phyloP scores from a whole-genome alignment of 2,797 vertebrate genomes.

The Megaceryle alcyon region DNA sequence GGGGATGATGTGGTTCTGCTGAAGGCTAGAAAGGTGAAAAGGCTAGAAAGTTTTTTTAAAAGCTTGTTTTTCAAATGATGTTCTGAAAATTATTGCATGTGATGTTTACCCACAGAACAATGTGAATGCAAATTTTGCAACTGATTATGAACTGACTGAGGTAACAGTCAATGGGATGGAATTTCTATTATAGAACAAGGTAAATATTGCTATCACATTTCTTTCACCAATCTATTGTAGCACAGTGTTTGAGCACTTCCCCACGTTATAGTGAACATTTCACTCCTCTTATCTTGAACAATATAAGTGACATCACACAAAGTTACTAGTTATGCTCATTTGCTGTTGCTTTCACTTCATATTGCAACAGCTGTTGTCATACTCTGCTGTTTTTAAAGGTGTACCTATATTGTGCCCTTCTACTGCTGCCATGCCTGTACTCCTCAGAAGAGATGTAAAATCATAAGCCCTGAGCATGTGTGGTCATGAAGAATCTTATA shows the following conservation, averaged over 20 bases:
- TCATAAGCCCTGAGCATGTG: background rate
- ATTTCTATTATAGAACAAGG: background rate
- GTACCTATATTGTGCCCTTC: background rate
- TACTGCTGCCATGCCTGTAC: background rate
- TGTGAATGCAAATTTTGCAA: background rate
- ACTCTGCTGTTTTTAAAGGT: background rate
- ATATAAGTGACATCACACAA: background rate
- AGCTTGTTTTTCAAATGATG: background rate
- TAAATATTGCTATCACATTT: background rate
- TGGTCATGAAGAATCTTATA: background rate
- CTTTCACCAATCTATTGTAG: background rate
- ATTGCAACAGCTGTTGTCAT: background rate
- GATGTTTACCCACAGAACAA: background rate
- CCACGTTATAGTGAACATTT: background rate
- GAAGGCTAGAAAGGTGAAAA: background rate
- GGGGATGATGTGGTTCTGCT: background rate
- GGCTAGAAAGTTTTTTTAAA: background rate
- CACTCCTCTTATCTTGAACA: background rate
- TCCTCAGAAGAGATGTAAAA: background rate
- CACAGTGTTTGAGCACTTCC: background rate
- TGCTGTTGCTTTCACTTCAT: background rate
- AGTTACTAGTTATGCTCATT: background rate
- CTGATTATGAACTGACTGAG: background rate
- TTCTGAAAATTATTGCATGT: background rate
- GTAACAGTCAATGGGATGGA: background rate